Conservation (phyloP, 2,888 invertebrate species). For the Scelioninae gen. 1 region DNA sequence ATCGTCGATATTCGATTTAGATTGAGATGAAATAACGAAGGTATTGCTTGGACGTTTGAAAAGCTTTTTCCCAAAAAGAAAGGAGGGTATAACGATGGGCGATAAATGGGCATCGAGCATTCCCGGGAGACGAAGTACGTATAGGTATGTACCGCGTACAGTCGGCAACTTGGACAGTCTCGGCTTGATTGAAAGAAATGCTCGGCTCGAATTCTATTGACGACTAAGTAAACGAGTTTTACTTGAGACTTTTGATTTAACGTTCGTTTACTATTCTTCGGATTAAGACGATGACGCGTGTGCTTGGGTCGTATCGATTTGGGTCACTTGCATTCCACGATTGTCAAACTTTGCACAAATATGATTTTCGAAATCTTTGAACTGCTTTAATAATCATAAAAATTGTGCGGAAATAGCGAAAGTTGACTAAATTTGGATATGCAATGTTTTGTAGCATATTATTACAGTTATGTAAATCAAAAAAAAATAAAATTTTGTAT, state of each 20-base stretch:
- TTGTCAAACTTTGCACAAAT: slow-evolving; percentile 4
- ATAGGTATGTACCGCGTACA: slow-evolving; percentile 43
- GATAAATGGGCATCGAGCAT: slow-evolving; percentile 65
- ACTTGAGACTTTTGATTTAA: slow-evolving; percentile 58
- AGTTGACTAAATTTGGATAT: no score
- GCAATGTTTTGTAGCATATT: no score
- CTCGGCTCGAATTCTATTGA: slow-evolving; percentile 56
- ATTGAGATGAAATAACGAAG: slow-evolving; percentile 58
- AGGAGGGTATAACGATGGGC: slow-evolving; percentile 57
- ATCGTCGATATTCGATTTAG: slow-evolving; percentile 46
- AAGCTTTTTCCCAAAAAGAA: slow-evolving; percentile 58
- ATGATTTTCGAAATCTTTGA: neutral
- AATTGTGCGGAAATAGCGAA: no score
- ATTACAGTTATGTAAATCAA: no score
- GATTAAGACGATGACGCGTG: slow-evolving; percentile 14
- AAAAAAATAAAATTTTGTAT: no score
- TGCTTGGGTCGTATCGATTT: slow-evolving; percentile 6
- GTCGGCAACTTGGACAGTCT: slow-evolving; percentile 45
- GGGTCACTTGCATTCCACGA: neutral
- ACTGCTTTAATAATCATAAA: no score
- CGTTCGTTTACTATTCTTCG: slow-evolving; percentile 40
- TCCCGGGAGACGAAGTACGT: slow-evolving; percentile 54
- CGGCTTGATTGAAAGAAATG: slow-evolving; percentile 65
- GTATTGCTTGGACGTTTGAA: slow-evolving; percentile 53
- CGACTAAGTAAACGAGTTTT: slow-evolving; percentile 59